Conservation (phyloP, 1,140 invertebrate genomes). For the Fopius arisanus region DNA sequence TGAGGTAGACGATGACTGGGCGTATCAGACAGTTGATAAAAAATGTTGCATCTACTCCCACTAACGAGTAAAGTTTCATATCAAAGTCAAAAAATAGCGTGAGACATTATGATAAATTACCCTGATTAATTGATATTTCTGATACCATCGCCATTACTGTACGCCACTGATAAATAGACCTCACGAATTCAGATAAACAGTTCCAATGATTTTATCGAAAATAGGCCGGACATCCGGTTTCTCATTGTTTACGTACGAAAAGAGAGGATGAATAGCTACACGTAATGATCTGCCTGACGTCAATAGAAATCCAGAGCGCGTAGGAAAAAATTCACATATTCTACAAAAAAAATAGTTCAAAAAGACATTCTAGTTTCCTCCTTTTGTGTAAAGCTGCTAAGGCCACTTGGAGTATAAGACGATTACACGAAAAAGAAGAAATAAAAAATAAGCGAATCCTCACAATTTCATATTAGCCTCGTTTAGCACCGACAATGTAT, state of each 20-base stretch:
- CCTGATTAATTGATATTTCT: not conserved
- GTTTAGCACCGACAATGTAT: not conserved
- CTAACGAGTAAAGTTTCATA: not conserved
- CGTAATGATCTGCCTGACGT: not conserved
- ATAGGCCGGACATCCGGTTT: conserved; percentile 8
- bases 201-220: not conserved
- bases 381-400: not conserved
- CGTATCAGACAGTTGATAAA: not conserved
- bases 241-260: not conserved
- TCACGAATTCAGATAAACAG: conserved; percentile 5
- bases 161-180: not conserved
- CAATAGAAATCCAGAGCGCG: not conserved
- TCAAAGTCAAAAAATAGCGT: not conserved
- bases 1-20: not conserved
- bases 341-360: not conserved
- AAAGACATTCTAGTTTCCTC: not conserved
- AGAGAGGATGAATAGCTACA: not conserved
- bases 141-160: not conserved
- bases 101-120: not conserved
- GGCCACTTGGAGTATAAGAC: not conserved
- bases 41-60: not conserved
- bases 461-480: not conserved
- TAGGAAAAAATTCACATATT: not conserved
- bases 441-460: not conserved
- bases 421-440: not conserved